Evolutionary conservation across 1,140 invertebrate species (phyloP).

Genomic region (Chlorops oryzae): DNA sequence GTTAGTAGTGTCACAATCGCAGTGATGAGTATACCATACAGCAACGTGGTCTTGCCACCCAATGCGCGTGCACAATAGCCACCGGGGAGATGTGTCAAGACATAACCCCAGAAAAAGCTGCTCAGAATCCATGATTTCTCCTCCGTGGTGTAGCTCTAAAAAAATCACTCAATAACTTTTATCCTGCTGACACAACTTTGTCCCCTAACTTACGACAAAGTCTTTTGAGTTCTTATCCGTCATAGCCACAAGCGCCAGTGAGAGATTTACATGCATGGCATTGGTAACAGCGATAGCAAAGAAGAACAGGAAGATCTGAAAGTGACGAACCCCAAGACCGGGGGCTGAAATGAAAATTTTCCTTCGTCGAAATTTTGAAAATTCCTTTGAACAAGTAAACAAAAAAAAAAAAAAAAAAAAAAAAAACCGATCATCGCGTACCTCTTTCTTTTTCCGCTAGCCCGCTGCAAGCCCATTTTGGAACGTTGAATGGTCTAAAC

Average conservation of each 20-base stretch:
- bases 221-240: conserved; percentile 27
- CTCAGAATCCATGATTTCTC: conserved; percentile 47
- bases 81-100: conserved; percentile 54
- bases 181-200: no score
- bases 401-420: no score
- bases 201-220: no score
- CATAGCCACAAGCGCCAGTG: conserved; percentile 55
- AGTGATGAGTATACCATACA: neutral
- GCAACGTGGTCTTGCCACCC: conserved; percentile 50
- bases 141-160: neutral
- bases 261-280: conserved; percentile 59
- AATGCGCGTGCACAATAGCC: conserved; percentile 58
- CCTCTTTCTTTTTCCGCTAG: no score
- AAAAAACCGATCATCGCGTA: no score
- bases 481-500: no score
- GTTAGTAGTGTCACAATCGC: conserved; percentile 47
- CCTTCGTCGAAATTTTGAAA: no score
- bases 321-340: conserved; percentile 57
- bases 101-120: conserved; percentile 57
- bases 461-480: no score
- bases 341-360: conserved; percentile 21
- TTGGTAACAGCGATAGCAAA: conserved; percentile 57
- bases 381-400: no score
- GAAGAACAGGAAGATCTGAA: conserved; percentile 58
- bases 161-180: neutral